Evolutionary conservation across 1,140 invertebrate species (phyloP), one percentile per base, ranked within the genome.

Genomic region (Drosophila nigromelanica): DNA sequence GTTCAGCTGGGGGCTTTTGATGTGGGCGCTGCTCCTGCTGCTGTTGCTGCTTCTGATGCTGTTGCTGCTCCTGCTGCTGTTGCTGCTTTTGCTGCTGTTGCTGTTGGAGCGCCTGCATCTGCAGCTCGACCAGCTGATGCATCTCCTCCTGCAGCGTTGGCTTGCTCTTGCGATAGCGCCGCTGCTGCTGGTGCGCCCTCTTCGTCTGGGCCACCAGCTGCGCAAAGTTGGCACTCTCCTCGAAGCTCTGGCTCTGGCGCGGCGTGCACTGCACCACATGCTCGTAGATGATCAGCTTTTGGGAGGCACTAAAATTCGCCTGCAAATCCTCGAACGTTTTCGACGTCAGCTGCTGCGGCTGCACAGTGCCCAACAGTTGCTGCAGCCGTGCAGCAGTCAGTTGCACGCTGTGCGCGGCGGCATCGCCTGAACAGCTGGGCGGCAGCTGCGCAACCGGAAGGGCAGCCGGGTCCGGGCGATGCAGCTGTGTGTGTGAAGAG

Each of bases 91-190:
- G 43, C 27, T 81, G 80, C 21, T 42, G 43, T 33, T 81, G 80
- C 18, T 50, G 62, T n/a, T 51, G 27, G 52, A 77, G 47, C 6
- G 90, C 90, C 45, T 80, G 55, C 90, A 91, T 91, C 52, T 91
- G 90, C 5, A 91, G 40, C 5, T 78, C 45, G 12, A 91, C 60
- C 24, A 91, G 58, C 47, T 76, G 74, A 18, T 85, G 77, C 43
- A 90, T 68, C 45, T 91, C 80, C 71, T 91, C 90, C 21, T 67
- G 78, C 1, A 82, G 40, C 12, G 90, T 90, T 6, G 76, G 80
- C 60, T 83, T 89, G 52, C 70, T 82, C n/a, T 78, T 89, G 7
- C 90, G 83, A 58, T 91, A 63, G 4, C 79, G 73, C 0, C 80
- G 67, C 30, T 77, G 73, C 8, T 62, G 71, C n/a, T 73, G 64